These are phyloP conservation scores for Platalea minor DNA, from an alignment of 2,797 vertebrate genomes.

Conservation along the genomic window DNA sequence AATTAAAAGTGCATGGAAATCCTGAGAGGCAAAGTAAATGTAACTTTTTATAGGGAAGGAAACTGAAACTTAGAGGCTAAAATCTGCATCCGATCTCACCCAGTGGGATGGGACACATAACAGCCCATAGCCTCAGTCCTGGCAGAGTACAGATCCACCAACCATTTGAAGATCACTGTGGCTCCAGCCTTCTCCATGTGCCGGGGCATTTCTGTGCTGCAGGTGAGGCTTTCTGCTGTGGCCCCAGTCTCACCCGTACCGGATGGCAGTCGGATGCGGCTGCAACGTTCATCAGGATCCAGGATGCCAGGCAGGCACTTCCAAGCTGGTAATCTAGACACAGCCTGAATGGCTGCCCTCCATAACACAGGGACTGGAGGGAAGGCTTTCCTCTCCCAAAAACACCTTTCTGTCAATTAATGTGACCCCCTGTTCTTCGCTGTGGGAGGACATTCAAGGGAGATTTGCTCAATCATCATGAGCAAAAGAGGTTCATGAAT, in stretches of 20 bases:
- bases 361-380: background rate
- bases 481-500: background rate
- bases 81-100: background rate
- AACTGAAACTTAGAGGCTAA: background rate
- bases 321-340: background rate
- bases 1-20: background rate
- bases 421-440: background rate
- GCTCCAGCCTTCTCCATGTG: background rate
- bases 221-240: background rate
- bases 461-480: background rate
- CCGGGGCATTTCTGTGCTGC: background rate
- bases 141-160: background rate
- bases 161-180: background rate
- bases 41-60: background rate
- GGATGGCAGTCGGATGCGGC: background rate
- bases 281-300: background rate
- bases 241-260: rapidly evolving
- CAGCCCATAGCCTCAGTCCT: rapidly evolving
- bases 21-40: background rate
- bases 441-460: background rate
- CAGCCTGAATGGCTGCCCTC: background rate
- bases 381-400: background rate
- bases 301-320: background rate
- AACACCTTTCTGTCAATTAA: background rate
- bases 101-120: background rate